These are phyloP conservation scores for Pterocles gutturalis DNA, from an alignment of 2,113 vertebrate species.

Conservation along the genomic window DNA sequence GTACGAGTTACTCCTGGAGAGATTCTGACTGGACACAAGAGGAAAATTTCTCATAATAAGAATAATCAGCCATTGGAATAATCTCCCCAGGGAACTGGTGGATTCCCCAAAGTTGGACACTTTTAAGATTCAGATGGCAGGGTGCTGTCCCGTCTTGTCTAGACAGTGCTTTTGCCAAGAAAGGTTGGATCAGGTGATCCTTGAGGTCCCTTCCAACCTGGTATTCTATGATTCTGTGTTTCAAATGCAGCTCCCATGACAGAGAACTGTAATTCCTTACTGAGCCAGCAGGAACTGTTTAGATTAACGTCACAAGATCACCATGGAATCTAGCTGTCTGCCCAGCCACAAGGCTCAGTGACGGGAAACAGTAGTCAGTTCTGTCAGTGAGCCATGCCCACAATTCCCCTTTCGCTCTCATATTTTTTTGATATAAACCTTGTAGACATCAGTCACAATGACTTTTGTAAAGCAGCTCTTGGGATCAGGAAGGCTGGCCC, in stretches of 20 bases:
- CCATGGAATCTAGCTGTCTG: background rate
- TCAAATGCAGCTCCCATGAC: background rate
- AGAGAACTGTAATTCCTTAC: background rate
- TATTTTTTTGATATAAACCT: background rate
- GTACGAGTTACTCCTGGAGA: too few relatives aligned
- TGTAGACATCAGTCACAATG: background rate
- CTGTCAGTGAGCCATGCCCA: background rate
- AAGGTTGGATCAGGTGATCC: too few relatives aligned
- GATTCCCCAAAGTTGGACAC: too few relatives aligned
- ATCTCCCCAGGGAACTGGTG: too few relatives aligned
- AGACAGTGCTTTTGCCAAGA: too few relatives aligned
- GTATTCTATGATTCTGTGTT: too few relatives aligned
- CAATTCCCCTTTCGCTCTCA: background rate
- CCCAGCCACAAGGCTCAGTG: background rate
- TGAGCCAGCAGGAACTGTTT: background rate
- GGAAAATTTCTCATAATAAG: too few relatives aligned
- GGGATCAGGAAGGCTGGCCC: background rate
- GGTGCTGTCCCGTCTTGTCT: too few relatives aligned
- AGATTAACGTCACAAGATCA: background rate
- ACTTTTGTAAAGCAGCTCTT: background rate
- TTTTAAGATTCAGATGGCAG: too few relatives aligned
- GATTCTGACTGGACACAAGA: too few relatives aligned
- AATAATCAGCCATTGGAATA: too few relatives aligned
- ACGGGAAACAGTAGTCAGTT: background rate
- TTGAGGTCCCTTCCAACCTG: too few relatives aligned